phyloP scores from a whole-genome alignment of 2,797 vertebrate species.

The Simalia tracyae region DNA sequence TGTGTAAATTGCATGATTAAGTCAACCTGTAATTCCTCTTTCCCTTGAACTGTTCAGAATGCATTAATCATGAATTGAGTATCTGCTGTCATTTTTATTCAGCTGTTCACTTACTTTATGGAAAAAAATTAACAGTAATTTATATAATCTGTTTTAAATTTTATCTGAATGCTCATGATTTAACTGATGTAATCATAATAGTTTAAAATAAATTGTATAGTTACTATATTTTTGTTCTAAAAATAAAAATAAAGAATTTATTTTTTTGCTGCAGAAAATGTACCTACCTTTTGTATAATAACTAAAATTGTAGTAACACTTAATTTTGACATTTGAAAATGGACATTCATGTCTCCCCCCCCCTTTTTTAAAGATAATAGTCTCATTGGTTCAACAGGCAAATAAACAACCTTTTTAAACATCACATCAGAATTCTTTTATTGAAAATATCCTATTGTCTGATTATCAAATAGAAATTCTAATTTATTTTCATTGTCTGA shows the following conservation, averaged over 20 bases:
- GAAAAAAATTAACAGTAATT: conserved; percentile 13
- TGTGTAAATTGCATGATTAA: conserved; percentile 23
- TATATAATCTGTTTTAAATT: conserved; percentile 19
- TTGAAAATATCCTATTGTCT: not conserved
- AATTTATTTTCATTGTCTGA: conserved; percentile 16
- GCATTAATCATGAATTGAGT: not conserved
- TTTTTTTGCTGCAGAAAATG: conserved; percentile 9
- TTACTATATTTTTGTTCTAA: conserved; percentile 22
- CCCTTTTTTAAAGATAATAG: accelerated
- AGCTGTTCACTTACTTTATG: conserved; percentile 11
- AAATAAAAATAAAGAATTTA: conserved; percentile 47
- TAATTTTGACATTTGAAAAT: not conserved
- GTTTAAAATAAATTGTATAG: conserved; percentile 12
- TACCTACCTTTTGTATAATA: conserved; percentile 32
- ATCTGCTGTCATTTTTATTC: conserved; percentile 28
- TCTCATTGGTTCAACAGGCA: not conserved
- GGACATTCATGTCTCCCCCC: not conserved
- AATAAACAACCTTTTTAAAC: conserved; percentile 3
- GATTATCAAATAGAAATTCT: not conserved
- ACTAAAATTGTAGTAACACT: not conserved
- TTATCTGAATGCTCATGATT: conserved; percentile 15
- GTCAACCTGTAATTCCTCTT: conserved; percentile 11
- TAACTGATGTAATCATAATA: conserved; percentile 9
- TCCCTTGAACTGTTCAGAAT: conserved; percentile 18
- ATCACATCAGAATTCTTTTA: not conserved